Conservation (phyloP, 2,797 vertebrate genomes). For the Microctenopoma stevenorrisi region DNA sequence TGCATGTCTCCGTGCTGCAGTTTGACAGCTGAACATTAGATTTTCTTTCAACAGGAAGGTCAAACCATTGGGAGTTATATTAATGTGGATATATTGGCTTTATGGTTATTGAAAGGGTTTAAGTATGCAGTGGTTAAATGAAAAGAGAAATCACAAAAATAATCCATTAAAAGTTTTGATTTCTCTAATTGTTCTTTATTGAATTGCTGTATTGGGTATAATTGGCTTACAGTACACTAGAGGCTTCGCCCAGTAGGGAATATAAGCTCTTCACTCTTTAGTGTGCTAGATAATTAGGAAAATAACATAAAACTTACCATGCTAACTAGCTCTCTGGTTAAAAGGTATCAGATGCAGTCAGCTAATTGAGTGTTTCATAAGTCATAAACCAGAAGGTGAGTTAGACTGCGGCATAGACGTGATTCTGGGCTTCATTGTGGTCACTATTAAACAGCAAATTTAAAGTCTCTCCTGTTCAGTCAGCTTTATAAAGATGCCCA, state of each 20-base stretch:
- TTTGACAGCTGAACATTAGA: neutral
- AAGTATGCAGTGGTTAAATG: neutral
- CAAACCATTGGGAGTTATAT: neutral
- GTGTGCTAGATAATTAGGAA: neutral
- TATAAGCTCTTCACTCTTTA: neutral
- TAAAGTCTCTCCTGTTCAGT: neutral
- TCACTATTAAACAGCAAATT: neutral
- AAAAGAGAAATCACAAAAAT: neutral
- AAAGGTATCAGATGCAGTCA: neutral
- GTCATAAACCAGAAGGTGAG: neutral
- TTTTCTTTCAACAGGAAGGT: neutral
- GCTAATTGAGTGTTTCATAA: slow-evolving; percentile 2
- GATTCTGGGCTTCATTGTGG: neutral
- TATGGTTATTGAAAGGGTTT: no score
- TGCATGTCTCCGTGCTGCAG: neutral
- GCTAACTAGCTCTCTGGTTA: slow-evolving; percentile 5
- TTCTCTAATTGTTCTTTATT: neutral
- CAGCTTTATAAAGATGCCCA: neutral
- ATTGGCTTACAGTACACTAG: neutral
- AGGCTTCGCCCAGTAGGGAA: neutral
- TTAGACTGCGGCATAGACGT: neutral
- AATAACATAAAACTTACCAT: neutral
- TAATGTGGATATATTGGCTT: neutral
- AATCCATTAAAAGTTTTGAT: neutral
- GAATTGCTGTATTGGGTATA: neutral